Evolutionary conservation across 2,888 invertebrate genomes (phyloP).

Genomic region (Drosophila nigricruria): DNA sequence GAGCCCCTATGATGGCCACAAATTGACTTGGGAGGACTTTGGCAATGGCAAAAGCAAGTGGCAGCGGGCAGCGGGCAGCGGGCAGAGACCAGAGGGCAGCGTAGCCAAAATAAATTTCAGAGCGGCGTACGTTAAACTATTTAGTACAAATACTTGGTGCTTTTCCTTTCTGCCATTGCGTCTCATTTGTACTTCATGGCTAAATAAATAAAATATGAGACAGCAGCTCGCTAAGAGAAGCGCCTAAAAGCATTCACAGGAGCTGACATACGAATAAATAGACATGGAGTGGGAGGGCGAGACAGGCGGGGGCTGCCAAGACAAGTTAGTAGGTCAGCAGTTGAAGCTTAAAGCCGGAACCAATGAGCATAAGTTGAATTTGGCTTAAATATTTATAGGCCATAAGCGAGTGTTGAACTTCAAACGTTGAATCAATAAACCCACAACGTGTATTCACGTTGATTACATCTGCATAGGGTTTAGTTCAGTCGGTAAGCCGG

Average conservation of each 20-base stretch:
- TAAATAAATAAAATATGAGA: constrained; percentile 73
- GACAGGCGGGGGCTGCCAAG: not conserved
- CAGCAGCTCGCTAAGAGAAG: constrained; percentile 32
- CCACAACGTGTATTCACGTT: constrained; percentile 14
- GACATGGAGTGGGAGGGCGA: not conserved
- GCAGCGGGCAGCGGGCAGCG: not conserved
- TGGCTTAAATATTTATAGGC: constrained; percentile 52
- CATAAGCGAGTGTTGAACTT: constrained; percentile 41
- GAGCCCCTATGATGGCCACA: constrained; percentile 45
- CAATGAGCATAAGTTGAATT: constrained; percentile 39
- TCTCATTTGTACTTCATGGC: constrained; percentile 65
- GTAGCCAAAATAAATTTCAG: constrained; percentile 54
- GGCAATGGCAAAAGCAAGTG: constrained; percentile 6
- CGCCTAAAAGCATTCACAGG: constrained; percentile 22
- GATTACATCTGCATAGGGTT: constrained; percentile 33
- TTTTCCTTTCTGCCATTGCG: constrained; percentile 33
- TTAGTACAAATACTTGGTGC: constrained; percentile 64
- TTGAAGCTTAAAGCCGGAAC: constrained; percentile 58
- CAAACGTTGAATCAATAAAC: constrained; percentile 39
- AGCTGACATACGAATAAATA: constrained; percentile 4
- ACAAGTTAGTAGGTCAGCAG: constrained; percentile 66
- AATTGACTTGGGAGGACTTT: constrained; percentile 67
- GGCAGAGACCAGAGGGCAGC: constrained; percentile 3
- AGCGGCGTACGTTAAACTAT: constrained; percentile 68
- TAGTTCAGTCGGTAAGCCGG: constrained; percentile 24